Percentiles rank a stretch among this genome's conserved stretches.
phyloP scores from a whole-genome alignment of 30 jellyfish, hydroid and myxozoan species.

The Mastigias papua region DNA sequence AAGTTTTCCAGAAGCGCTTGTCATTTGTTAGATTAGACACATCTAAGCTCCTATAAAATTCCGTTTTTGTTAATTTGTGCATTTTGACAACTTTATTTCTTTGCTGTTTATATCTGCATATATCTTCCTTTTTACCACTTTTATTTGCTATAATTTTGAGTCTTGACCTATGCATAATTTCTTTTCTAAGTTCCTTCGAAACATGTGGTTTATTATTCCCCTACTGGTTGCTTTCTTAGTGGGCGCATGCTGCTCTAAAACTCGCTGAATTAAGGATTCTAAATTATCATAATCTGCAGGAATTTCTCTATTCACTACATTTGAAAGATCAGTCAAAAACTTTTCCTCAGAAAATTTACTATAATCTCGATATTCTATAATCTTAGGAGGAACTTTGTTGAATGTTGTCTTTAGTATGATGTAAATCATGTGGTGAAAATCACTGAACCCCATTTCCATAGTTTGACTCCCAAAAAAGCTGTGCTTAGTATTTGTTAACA shows the following conservation, averaged over 20 bases:
- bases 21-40: not conserved
- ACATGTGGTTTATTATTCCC: not conserved
- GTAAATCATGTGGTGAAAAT: constrained; percentile 11
- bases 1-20: constrained; percentile 18
- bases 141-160: not conserved
- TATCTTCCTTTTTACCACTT: not conserved
- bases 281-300: not conserved
- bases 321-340: not conserved
- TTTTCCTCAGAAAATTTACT: not conserved
- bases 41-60: not conserved
- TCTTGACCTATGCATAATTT: not conserved
- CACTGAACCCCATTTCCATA: constrained; percentile 7
- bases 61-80: not conserved
- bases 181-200: not conserved
- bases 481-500: constrained; percentile 1
- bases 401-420: not conserved
- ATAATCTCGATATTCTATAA: not conserved
- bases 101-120: constrained; percentile 10
- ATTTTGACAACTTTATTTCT: constrained; percentile 15
- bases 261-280: not conserved
- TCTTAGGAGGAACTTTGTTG: constrained; percentile 21
- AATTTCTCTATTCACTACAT: not conserved
- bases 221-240: not conserved
- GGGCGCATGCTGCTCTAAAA: not conserved
- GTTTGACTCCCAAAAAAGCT: not conserved